phyloP scores from a whole-genome alignment of 92 coral and sea anemone species.

The Porites cylindrica region DNA sequence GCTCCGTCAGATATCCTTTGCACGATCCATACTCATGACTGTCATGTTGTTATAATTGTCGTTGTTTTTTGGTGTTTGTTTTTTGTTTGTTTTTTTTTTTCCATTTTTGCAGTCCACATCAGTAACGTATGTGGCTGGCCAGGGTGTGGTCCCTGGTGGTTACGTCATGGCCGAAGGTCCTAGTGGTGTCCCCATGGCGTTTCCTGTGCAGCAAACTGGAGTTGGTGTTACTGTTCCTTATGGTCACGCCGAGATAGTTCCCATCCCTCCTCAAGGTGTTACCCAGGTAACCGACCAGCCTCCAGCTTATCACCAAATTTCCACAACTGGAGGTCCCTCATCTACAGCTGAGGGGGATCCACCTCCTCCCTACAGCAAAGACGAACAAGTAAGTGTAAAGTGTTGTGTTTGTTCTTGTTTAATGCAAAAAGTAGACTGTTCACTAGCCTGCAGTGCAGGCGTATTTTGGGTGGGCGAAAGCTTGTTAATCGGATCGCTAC shows the following conservation, averaged over 20 bases:
- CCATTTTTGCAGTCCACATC: conserved; percentile 1
- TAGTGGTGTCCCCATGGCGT: conserved; percentile 38
- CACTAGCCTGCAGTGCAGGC: too few relatives aligned
- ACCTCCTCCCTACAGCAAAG: neutral
- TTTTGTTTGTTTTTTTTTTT: too few relatives aligned
- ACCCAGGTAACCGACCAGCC: conserved; percentile 14
- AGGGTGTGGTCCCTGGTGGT: conserved; percentile 27
- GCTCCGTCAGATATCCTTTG: too few relatives aligned
- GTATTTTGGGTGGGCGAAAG: too few relatives aligned
- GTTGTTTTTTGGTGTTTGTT: too few relatives aligned
- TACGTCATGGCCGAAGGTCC: conserved; percentile 31
- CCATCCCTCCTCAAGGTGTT: neutral
- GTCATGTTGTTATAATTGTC: too few relatives aligned
- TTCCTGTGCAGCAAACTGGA: conserved; percentile 35
- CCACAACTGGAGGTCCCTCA: neutral
- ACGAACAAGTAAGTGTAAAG: neutral
- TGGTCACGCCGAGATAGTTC: conserved; percentile 22
- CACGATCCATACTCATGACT: too few relatives aligned
- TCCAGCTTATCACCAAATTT: neutral
- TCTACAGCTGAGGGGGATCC: neutral
- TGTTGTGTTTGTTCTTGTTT: too few relatives aligned
- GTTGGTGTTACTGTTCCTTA: conserved; percentile 26
- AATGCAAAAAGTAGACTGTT: too few relatives aligned
- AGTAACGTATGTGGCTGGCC: conserved; percentile 18
- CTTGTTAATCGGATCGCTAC: too few relatives aligned